A percentile compares a stretch with the other conserved stretches of the same genome.
Evolutionary conservation across 2,113 vertebrate genomes (phyloP).

Genomic region (Eleginops maclovinus): DNA sequence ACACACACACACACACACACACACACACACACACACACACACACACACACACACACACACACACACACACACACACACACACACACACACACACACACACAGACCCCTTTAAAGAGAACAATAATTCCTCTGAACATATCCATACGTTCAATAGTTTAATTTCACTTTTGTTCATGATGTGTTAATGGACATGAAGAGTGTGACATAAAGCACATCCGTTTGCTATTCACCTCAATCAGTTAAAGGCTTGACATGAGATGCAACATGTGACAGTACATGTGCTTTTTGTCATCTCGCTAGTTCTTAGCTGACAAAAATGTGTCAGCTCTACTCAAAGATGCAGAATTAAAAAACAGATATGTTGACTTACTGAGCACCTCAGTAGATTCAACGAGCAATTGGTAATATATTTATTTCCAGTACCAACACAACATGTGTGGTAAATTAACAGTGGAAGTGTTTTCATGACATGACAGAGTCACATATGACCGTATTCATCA

Average conservation of each 20-base stretch:
- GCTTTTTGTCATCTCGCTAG: neutral
- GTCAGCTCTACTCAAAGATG: neutral
- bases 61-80: constrained; percentile 17
- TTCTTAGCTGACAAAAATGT: neutral
- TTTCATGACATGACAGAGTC: neutral
- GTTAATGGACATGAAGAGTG: neutral
- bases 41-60: constrained; percentile 27
- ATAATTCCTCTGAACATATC: neutral
- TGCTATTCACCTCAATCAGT: neutral
- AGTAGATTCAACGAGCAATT: neutral
- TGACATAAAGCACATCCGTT: neutral
- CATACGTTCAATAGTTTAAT: neutral
- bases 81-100: constrained; percentile 10
- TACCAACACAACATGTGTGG: neutral
- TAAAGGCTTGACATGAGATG: neutral
- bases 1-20: constrained; percentile 23
- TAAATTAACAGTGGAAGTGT: neutral
- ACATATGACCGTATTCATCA: neutral
- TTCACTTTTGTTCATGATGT: neutral
- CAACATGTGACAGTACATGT: no score
- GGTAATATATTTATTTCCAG: neutral
- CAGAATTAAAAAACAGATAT: no score
- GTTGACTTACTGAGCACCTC: no score
- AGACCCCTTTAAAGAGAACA: constrained; percentile 20
- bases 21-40: constrained; percentile 2